Evolutionary conservation across 1,140 invertebrate genomes (phyloP).

Genomic region (Neodiprion pinetum): DNA sequence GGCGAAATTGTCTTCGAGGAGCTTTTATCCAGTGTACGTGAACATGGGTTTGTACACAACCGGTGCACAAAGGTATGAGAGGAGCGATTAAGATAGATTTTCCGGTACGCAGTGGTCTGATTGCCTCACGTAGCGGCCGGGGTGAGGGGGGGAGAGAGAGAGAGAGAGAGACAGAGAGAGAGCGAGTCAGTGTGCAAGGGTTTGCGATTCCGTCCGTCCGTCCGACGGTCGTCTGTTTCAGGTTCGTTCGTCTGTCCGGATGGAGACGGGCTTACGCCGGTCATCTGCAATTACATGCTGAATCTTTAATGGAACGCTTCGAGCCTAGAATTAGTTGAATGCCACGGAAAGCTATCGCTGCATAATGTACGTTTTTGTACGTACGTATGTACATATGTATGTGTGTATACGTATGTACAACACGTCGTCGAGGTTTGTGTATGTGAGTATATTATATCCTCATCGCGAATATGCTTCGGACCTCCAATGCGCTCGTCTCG

Average conservation of each 20-base stretch:
- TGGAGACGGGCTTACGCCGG: conserved; percentile 30
- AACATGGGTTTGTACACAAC: too few species aligned
- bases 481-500: too few species aligned
- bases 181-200: background rate
- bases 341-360: conserved; percentile 56
- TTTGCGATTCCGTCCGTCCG: background rate
- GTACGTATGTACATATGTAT: background rate
- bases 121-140: conserved; percentile 44
- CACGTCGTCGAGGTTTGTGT: conserved; percentile 21
- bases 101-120: conserved; percentile 39
- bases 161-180: conserved; percentile 1
- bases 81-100: conserved; percentile 41
- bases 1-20: too few species aligned
- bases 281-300: conserved; percentile 62
- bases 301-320: conserved; percentile 63
- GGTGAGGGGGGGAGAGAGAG: background rate
- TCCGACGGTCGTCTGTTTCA: background rate
- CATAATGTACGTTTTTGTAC: conserved; percentile 35
- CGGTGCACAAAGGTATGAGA: background rate
- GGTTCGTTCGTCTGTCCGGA: background rate
- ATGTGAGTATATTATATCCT: too few species aligned
- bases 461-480: too few species aligned
- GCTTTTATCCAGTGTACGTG: too few species aligned
- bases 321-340: conserved; percentile 61
- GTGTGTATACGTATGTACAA: conserved; percentile 26